phyloP scores from a whole-genome alignment of 2,113 vertebrate genomes.

The Podarcis cretensis region DNA sequence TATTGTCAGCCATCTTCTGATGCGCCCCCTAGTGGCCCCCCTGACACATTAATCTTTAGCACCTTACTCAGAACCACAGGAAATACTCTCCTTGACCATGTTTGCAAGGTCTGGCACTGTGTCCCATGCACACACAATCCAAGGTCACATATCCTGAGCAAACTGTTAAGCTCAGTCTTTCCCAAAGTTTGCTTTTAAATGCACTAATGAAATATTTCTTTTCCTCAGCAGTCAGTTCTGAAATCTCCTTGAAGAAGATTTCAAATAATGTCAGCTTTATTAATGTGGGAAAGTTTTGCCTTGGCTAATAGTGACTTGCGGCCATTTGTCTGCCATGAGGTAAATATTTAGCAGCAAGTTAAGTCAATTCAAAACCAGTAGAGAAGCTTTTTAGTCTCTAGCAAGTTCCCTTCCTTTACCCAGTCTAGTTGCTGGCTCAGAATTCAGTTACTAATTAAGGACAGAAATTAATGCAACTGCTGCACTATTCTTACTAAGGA shows the following conservation, averaged over 20 bases:
- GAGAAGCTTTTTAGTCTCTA: not conserved
- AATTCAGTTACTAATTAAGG: not conserved
- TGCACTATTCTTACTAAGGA: conserved; percentile 12
- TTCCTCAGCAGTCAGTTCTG: not conserved
- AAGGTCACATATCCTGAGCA: not conserved
- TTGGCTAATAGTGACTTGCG: not conserved
- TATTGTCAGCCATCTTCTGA: too few relatives aligned
- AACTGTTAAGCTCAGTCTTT: not conserved
- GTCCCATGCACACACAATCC: not conserved
- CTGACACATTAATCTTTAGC: not conserved
- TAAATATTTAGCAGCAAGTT: not conserved
- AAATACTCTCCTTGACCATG: not conserved
- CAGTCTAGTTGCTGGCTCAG: not conserved
- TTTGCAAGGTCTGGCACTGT: not conserved
- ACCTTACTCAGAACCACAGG: not conserved
- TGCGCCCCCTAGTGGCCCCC: too few relatives aligned
- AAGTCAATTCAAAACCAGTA: conserved; percentile 5
- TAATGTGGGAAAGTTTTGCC: not conserved
- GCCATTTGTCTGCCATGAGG: conserved; percentile 22
- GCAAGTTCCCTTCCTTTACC: not conserved
- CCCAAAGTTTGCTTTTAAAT: not conserved
- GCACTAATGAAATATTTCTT: not conserved
- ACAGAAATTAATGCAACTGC: conserved; percentile 22
- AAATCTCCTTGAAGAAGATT: not conserved
- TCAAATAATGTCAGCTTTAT: not conserved